Evolutionary conservation across 1,140 invertebrate genomes (phyloP).

Genomic region (Drosophila bipectinata): DNA sequence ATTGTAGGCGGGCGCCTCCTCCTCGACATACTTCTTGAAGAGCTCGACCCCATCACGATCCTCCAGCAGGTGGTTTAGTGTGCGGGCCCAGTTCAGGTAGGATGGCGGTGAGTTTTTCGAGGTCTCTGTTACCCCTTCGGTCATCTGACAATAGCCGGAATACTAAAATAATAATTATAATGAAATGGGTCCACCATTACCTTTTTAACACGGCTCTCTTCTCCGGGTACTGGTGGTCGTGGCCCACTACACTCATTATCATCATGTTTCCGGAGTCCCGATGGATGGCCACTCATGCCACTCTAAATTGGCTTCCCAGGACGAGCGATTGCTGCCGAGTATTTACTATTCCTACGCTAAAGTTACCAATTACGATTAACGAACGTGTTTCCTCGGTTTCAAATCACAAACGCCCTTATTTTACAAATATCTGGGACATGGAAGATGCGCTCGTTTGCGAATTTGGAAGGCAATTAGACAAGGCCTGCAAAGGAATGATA

Average conservation of each 20-base stretch:
- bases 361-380: slow-evolving; percentile 51
- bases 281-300: slow-evolving; percentile 83
- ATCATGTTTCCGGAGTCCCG: slow-evolving; percentile 82
- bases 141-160: slow-evolving; percentile 60
- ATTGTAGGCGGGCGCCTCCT: slow-evolving; percentile 91
- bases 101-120: slow-evolving; percentile 88
- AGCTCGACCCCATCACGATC: slow-evolving; percentile 94
- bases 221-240: slow-evolving; percentile 84
- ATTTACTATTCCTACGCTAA: slow-evolving; percentile 58
- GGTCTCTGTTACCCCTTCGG: slow-evolving; percentile 84
- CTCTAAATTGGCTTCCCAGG: slow-evolving; percentile 56
- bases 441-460: slow-evolving; percentile 77
- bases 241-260: slow-evolving; percentile 84
- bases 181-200: slow-evolving; percentile 25
- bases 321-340: slow-evolving; percentile 46
- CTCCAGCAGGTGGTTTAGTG: slow-evolving; percentile 90
- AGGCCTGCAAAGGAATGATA: slow-evolving; percentile 65
- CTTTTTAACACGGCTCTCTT: slow-evolving; percentile 84
- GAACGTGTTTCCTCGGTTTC: slow-evolving; percentile 54
- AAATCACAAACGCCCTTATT: slow-evolving; percentile 82
- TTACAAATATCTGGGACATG: slow-evolving; percentile 82
- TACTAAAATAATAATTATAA: not conserved
- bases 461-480: slow-evolving; percentile 83
- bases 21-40: slow-evolving; percentile 92
- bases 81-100: slow-evolving; percentile 94